These are phyloP conservation scores for Brachionus rotundiformis DNA, from an alignment of 1,140 invertebrate genomes.

Conservation along the genomic window DNA sequence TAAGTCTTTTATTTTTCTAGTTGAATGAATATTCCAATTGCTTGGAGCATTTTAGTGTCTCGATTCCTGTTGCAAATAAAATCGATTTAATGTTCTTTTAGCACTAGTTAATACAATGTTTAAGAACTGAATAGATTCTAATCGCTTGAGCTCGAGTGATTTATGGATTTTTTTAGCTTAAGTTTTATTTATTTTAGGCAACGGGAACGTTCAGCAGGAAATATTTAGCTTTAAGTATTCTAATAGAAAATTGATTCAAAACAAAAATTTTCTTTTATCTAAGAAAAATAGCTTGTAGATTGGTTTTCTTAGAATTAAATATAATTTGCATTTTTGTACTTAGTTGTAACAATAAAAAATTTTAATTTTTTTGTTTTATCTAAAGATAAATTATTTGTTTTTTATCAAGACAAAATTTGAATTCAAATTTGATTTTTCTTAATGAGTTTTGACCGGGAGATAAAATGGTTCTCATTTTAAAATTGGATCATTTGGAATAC, in stretches of 20 bases:
- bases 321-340: background rate
- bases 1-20: background rate
- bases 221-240: background rate
- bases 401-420: background rate
- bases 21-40: background rate
- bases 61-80: background rate
- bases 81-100: constrained; percentile 2
- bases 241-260: background rate
- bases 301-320: background rate
- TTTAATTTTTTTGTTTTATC: background rate
- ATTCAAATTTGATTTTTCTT: background rate
- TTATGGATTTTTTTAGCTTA: constrained; percentile 2
- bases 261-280: background rate
- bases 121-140: background rate
- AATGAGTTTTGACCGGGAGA: background rate
- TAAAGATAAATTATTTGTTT: no score
- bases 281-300: background rate
- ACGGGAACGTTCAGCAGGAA: background rate
- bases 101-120: background rate
- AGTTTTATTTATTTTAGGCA: background rate
- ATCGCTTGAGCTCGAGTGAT: constrained; percentile 15
- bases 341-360: background rate
- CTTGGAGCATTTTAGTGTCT: background rate
- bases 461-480: constrained; percentile 41
- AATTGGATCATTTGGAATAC: constrained; percentile 49